phyloP scores from a whole-genome alignment of 37 sponge, comb jelly and placozoan genomes.

The Spongia lamella region DNA sequence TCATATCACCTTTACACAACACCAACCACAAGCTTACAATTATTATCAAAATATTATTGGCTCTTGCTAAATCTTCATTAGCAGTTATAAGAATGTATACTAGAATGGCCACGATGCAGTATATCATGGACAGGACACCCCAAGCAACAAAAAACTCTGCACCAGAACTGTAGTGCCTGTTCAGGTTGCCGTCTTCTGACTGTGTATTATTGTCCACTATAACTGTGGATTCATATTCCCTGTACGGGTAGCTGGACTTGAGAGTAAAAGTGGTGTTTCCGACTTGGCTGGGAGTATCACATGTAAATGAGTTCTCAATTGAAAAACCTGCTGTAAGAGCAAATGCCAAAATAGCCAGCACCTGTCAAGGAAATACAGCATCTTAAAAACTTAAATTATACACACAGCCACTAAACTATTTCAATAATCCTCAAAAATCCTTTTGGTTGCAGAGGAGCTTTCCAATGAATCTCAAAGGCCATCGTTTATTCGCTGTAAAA shows the following conservation, averaged over 20 bases:
- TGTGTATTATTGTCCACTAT: background rate
- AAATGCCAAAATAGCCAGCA: constrained; percentile 59
- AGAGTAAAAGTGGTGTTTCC: background rate
- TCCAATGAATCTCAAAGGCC: constrained; percentile 59
- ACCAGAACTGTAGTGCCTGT: background rate
- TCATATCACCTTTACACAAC: background rate
- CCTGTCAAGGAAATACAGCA: constrained; percentile 25
- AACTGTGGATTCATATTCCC: background rate
- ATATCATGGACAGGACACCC: constrained; percentile 71
- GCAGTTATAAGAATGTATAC: constrained; percentile 76
- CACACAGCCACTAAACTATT: constrained; percentile 48
- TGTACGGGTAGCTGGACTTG: constrained; percentile 1
- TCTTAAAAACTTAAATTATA: no score
- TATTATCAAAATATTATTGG: constrained; percentile 31
- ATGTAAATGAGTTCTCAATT: constrained; percentile 6
- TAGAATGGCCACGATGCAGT: constrained; percentile 65
- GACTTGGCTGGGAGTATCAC: background rate
- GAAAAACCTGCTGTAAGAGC: constrained; percentile 45
- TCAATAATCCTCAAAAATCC: constrained; percentile 78
- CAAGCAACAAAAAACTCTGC: constrained; percentile 70
- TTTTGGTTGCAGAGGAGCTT: constrained; percentile 66
- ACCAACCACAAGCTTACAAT: constrained; percentile 29
- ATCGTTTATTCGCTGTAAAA: background rate
- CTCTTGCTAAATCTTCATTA: constrained; percentile 28
- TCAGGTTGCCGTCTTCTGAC: background rate